A percentile compares a stretch with the other conserved stretches of the same genome.
Conservation (phyloP, 2,113 vertebrate genomes). For the Heliornis fulica region DNA sequence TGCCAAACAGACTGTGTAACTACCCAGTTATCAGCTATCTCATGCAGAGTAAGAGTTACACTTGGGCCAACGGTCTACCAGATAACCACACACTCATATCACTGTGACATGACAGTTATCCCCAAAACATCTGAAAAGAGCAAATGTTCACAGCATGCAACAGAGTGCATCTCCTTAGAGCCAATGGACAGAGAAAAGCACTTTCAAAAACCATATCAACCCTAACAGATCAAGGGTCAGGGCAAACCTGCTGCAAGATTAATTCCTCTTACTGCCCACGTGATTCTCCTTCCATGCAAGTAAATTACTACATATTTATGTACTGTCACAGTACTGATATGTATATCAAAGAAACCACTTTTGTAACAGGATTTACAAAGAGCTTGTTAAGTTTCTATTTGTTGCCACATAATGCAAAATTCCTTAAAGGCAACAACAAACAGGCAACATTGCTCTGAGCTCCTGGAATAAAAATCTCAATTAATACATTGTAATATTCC, state of each 20-base stretch:
- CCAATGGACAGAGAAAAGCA: neutral
- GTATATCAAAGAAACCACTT: neutral
- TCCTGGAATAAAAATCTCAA: neutral
- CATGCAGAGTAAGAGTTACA: accelerated
- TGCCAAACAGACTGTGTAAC: neutral
- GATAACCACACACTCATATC: neutral
- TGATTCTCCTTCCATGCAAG: neutral
- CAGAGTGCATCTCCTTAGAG: neutral
- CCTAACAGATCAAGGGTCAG: neutral
- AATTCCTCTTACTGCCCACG: neutral
- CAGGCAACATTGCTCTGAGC: neutral
- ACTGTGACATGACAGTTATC: neutral
- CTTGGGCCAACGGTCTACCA: neutral
- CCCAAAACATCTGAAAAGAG: neutral
- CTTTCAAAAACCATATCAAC: neutral
- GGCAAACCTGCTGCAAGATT: neutral
- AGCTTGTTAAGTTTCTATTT: neutral
- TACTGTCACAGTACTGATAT: neutral
- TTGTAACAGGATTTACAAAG: neutral
- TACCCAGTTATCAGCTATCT: neutral
- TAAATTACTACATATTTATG: neutral
- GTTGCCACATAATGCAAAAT: neutral
- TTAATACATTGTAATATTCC: neutral
- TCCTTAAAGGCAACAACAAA: neutral
- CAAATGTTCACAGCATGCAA: neutral